Percentiles rank a stretch among this genome's conserved stretches.
These are phyloP conservation scores for Amphiura filiformis DNA, from an alignment of 35 echinoderm and acorn worm species.

Conservation along the genomic window DNA sequence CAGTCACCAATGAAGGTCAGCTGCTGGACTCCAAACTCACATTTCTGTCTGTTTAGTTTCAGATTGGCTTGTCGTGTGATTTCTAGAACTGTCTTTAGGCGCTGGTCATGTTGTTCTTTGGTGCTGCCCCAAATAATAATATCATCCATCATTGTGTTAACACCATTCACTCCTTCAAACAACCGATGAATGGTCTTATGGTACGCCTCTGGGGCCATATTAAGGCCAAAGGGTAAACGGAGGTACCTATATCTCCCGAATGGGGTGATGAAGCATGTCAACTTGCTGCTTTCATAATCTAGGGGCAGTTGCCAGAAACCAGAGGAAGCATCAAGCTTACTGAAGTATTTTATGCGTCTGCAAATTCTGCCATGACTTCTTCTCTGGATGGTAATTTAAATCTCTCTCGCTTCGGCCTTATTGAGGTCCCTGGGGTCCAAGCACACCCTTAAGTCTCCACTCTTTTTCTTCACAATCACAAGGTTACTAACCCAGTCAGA, in stretches of 20 bases:
- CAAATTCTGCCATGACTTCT: conserved; percentile 41
- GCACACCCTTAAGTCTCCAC: conserved; percentile 33
- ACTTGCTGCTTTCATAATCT: conserved; percentile 23
- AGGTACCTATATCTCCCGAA: conserved; percentile 40
- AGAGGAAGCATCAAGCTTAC: conserved; percentile 34
- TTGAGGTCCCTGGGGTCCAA: conserved; percentile 63
- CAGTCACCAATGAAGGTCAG: conserved; percentile 32
- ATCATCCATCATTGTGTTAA: not conserved
- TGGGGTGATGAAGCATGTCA: conserved; percentile 30
- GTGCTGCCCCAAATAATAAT: not conserved
- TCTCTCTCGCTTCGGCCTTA: conserved; percentile 37
- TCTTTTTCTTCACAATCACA: conserved; percentile 29
- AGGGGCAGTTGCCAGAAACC: conserved; percentile 52
- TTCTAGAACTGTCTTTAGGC: conserved; percentile 32
- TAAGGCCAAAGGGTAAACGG: conserved; percentile 35
- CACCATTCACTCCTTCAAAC: not conserved
- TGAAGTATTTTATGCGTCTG: conserved; percentile 51
- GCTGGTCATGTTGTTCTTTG: conserved; percentile 41
- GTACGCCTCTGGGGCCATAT: not conserved
- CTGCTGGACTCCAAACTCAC: conserved; percentile 26
- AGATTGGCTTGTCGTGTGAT: conserved; percentile 35
- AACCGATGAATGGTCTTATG: not conserved
- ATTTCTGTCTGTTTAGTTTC: conserved; percentile 34
- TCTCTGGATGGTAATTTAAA: conserved; percentile 44
- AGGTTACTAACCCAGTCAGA: conserved; percentile 62